phyloP scores from a whole-genome alignment of 2,888 invertebrate species.

The Lysandra coridon region DNA sequence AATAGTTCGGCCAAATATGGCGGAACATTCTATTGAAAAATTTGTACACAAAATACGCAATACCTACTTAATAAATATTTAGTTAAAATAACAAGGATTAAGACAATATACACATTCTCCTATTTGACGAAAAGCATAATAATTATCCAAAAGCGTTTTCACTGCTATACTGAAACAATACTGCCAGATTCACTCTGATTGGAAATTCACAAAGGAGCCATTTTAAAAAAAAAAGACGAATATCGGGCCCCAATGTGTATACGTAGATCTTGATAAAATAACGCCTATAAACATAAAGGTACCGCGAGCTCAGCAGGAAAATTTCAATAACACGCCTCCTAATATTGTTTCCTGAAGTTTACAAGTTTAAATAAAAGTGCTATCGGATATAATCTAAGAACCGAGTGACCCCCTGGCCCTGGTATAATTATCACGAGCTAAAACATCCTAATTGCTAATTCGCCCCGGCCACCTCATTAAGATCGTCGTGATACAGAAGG shows the following conservation, averaged over 20 bases:
- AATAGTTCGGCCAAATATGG: neutral
- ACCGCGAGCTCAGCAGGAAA: neutral
- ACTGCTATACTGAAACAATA: no score
- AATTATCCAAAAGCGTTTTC: no score
- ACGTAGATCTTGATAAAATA: neutral
- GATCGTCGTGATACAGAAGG: conserved; percentile 45
- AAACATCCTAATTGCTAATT: conserved; percentile 45
- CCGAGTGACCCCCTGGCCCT: conserved; percentile 23
- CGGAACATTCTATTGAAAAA: neutral
- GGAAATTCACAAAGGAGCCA: no score
- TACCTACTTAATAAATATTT: neutral
- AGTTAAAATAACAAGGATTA: neutral
- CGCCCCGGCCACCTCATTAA: conserved; percentile 50
- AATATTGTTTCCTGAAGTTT: conserved; percentile 13
- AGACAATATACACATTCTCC: neutral
- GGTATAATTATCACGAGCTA: conserved; percentile 39
- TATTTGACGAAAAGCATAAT: neutral
- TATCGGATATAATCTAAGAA: conserved; percentile 1
- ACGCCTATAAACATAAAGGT: neutral
- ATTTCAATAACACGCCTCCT: neutral
- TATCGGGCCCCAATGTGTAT: no score
- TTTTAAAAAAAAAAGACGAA: neutral
- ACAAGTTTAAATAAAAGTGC: conserved; percentile 14
- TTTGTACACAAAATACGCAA: neutral
- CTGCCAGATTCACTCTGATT: neutral